phyloP scores from a whole-genome alignment of 1,140 invertebrate species.

The Theocolax elegans region DNA sequence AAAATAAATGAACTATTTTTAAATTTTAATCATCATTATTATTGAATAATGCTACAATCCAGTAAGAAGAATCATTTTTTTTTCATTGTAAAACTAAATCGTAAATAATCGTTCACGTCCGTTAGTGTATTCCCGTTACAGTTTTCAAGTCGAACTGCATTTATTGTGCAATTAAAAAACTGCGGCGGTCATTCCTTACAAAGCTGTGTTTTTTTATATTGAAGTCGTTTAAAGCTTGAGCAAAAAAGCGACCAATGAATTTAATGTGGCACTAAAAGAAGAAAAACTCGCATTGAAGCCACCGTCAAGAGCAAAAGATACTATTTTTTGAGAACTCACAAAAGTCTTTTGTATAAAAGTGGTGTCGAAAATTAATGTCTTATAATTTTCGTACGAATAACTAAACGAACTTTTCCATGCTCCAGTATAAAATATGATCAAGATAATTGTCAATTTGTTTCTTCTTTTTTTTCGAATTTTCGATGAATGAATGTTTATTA shows the following conservation, averaged over 20 bases:
- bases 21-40: no score
- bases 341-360: conserved; percentile 12
- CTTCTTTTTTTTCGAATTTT: background rate
- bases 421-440: background rate
- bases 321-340: conserved; percentile 11
- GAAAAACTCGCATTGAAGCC: background rate
- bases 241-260: background rate
- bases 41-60: no score
- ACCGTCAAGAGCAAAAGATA: background rate
- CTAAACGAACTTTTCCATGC: conserved; percentile 15
- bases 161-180: background rate
- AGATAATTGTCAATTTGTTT: conserved; percentile 1
- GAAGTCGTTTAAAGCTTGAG: background rate
- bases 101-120: background rate
- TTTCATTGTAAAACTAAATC: no score
- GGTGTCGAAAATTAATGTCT: conserved; percentile 8
- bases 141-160: background rate
- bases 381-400: conserved; percentile 8
- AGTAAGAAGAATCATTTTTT: background rate
- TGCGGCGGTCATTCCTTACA: background rate
- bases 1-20: no score
- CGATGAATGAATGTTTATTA: conserved; percentile 1
- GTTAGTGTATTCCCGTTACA: background rate
- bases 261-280: background rate
- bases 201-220: conserved; percentile 8